phyloP scores from a whole-genome alignment of 2,797 vertebrate species.

The Acanthiza pusilla region DNA sequence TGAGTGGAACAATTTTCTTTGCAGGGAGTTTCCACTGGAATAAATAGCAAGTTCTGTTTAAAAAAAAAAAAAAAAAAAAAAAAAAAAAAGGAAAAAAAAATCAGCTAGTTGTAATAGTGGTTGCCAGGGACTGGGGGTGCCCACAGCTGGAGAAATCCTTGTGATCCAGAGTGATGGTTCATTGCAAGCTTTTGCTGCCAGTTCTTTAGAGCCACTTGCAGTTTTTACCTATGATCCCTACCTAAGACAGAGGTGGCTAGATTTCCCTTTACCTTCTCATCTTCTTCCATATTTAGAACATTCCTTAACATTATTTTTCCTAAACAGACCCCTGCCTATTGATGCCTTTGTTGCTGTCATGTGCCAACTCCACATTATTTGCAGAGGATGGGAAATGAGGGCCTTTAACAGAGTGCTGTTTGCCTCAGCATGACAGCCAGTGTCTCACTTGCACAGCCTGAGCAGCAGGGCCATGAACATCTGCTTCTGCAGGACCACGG shows the following conservation, averaged over 20 bases:
- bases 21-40: slow-evolving; percentile 41
- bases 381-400: background rate
- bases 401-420: background rate
- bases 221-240: background rate
- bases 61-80: background rate
- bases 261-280: background rate
- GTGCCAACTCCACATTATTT: accelerated
- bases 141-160: background rate
- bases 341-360: background rate
- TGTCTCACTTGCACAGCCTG: background rate
- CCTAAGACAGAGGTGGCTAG: too few relatives aligned
- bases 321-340: background rate
- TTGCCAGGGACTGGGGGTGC: background rate
- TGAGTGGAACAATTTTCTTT: slow-evolving; percentile 21
- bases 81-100: background rate
- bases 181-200: background rate
- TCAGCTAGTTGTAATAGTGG: background rate
- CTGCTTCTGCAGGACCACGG: background rate
- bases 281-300: background rate
- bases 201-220: background rate
- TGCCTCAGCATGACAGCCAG: background rate
- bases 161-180: background rate
- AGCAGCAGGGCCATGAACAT: background rate
- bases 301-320: background rate
- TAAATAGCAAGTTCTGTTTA: background rate